Base-by-base conservation (phyloP, 2,113 vertebrate genomes). In the Psilopsiagon aymara region DNA sequence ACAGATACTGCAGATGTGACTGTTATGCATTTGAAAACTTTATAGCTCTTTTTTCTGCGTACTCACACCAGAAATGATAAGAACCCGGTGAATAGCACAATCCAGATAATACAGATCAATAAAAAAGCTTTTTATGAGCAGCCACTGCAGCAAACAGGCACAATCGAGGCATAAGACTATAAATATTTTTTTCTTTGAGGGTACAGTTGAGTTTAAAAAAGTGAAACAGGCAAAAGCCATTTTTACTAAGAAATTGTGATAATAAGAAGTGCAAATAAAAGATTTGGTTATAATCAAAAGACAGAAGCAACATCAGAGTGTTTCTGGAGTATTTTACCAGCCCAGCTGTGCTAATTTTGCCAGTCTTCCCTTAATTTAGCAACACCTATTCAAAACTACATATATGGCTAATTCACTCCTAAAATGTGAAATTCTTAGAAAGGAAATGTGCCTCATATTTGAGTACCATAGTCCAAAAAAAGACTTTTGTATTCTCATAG, bases 91-190 rank as follows among this genome's bases (percentile, higher is more conserved):
- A 94, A 92, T 8, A 91, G 80, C 31, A 86, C 20, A 88, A 78
- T 76, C 13, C 29, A 86, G 55, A 86, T 39, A 51, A 84, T 19
- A 46, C 4, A 83, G 53, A 78, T 78, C 31, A 91, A 83, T 92
- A 91, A 92, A 74, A n/a, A 85, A 82, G 29, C 13, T 68, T 92
- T 93, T 84, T 75, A 83, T 27, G 35, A 89, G 55, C 80, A 94
- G 60, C 3, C 18, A 39, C 21, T 78, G 62, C 19, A 94, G 64
- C 55, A 71, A 89, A 75, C 5, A 71, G 43, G 23, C 74, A 81
- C 29, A 68, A 41, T 20, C 35, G 11, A 92, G 43, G 21, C 44
- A 43, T 35, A 82, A 78, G 46, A 47, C 6, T 86, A 31, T 35
- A 78, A 78, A 52, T 7, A 24, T 2, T 16, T 63, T 78, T 63